Base-by-base conservation (phyloP, 2,113 vertebrate genomes). In the Lycaon pictus region DNA sequence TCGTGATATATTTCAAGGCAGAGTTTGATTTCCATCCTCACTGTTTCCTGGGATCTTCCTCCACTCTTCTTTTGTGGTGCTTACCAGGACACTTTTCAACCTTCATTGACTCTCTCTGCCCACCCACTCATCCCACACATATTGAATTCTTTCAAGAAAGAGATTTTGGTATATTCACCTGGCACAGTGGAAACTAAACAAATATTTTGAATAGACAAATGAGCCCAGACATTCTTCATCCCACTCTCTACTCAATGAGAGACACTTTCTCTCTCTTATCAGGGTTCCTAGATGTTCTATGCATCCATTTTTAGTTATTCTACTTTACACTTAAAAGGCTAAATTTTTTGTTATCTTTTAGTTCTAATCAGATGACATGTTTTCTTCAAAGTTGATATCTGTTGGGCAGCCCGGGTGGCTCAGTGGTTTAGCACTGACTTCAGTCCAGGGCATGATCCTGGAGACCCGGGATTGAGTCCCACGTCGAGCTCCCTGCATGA, bases 321-420 rank as follows among this genome's bases (percentile, higher is more conserved):
- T 80, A 84, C 48, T 79, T 98, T 84, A 60, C 11, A 37, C 16
- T 48, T 63, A 88, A 85, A 93, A n/a, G 37, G 2, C 16, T 76
- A 32, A 51, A 37, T 20, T 69, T 79, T 81, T 90, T 32, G 16
- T 88, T 55, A 77, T 76, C 81, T 85, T 43, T 87, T 93, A 92
- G 3, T 71, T 97, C 83, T 69, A n/a, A 55, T 82, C 43, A 69
- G 55, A 90, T 80, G n/a, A 79, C 37, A 88, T 53, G 8, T 80
- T 93, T 93, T 89, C 71, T 77, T 93, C 29, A 79, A 92, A 93
- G 43, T 65, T 85, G 27, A 55, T 79, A 92, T 72, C 92, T 85
- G 93, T 93, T 96, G 43, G 43, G 43, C 43, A 43, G 43, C 43
- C 43, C 6, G 7, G 43, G 43, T 43, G 43, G 43, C 43, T 43